Evolutionary conservation across 2,113 vertebrate species (phyloP), one percentile per base, ranked within the genome.

Genomic region (Prinia subflava): DNA sequence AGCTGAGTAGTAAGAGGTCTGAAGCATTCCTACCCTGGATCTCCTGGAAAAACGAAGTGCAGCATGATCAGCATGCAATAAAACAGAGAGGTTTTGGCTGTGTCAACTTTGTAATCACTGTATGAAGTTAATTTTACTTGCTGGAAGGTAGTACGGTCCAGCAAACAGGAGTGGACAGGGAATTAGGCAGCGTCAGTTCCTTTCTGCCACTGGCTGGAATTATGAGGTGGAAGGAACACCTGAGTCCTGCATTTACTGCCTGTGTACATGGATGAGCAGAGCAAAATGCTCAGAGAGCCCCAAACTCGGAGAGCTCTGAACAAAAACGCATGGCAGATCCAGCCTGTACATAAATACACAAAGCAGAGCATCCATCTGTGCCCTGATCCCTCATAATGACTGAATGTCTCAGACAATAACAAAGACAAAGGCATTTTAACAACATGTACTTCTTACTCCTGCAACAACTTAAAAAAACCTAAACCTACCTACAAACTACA

Each of bases 201-300:
- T 21, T 84, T 50, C 69, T 87, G 74, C 57, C 89, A 18, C 50
- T 27, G 53, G 50, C 23, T 24, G 47, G 46, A 41, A 4, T 16
- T 55, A 53, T 24, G 46, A 86, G 41, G 21, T 28, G 27, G 53
- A 76, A 68, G 13, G 33, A 84, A 79, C 84, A 69, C 67, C 69
- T 44, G 65, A 42, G 74, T 30, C 42, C 78, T 70, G 57, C 27
- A 35, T 20, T 84, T 74, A 49, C 57, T 46, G 60, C 14, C 31
- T 28, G 11, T 1, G 0, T 11, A 46, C 2, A 6, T 1, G 2
- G 24, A 44, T n/a, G 11, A 79, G 82, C 3, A 0, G 21, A 73
- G 11, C 19, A 39, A 67, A 82, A 85, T 10, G 65, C 63, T 50
- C 21, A 0, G 14, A 53, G 24, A 10, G 10, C 30, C 42, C 37